A percentile compares a stretch with the other conserved stretches of the same genome.
These are phyloP conservation scores for Empis stercorea DNA, from an alignment of 2,888 invertebrate genomes.

Conservation along the genomic window DNA sequence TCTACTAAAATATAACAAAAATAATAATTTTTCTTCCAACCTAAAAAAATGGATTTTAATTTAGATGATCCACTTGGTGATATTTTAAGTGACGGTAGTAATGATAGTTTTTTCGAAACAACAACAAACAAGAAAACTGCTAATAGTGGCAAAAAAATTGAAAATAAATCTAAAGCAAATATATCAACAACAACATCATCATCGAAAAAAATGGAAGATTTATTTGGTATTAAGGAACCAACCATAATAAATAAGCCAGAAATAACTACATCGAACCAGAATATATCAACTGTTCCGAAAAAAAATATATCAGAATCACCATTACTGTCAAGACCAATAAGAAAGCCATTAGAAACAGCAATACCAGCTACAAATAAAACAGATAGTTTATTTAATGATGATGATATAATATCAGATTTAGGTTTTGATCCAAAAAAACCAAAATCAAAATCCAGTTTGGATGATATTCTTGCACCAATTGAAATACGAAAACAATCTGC, in stretches of 20 bases:
- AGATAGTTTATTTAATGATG: constrained; percentile 18
- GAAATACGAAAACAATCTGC: constrained; percentile 22
- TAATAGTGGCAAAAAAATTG: constrained; percentile 1
- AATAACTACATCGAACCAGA: background rate
- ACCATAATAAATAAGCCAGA: too few relatives aligned
- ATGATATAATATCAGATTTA: constrained; percentile 28
- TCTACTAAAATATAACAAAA: too few relatives aligned
- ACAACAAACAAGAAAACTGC: constrained; percentile 4
- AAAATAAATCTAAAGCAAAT: background rate
- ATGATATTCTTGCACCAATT: constrained; percentile 24
- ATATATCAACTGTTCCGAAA: constrained; percentile 4
- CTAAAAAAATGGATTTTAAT: constrained; percentile 44
- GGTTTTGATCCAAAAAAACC: constrained; percentile 36
- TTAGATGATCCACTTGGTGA: constrained; percentile 52
- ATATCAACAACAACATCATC: too few relatives aligned
- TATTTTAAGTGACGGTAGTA: constrained; percentile 53
- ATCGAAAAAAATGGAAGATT: constrained; percentile 25
- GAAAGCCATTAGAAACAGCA: constrained; percentile 3
- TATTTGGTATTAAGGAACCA: constrained; percentile 31
- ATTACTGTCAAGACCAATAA: background rate
- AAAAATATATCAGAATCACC: constrained; percentile 9
- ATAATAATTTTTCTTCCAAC: too few relatives aligned
- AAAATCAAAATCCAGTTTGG: constrained; percentile 29
- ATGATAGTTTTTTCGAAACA: constrained; percentile 57
- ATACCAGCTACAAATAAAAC: constrained; percentile 9